Evolutionary conservation across 2,797 vertebrate genomes (phyloP), one percentile per base, ranked within the genome.

Genomic region (Danio aesculapii): DNA sequence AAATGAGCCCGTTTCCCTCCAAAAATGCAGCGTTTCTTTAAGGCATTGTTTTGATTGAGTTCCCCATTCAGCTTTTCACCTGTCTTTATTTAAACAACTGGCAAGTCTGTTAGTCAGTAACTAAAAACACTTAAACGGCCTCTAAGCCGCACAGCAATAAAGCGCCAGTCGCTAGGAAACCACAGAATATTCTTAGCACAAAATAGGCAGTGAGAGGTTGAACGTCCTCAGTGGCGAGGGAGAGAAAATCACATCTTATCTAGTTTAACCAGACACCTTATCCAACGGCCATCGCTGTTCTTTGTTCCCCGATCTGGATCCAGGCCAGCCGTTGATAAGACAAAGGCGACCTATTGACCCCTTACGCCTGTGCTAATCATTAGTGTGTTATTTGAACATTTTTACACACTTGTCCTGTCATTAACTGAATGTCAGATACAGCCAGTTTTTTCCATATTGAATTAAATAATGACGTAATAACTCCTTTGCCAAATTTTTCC

Each of bases 121-220:
- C 67, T 71, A 78, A 77, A 70, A 83, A 73, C 84, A 71, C 68
- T 77, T 55, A 80, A 79, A 77, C 47, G 64, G 57, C 55, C 19
- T 57, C 67, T 44, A 69, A 53, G 49, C 53, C 78, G 39, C 59
- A 52, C 6, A n/a, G 66, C 67, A 73, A 78, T 77, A 84, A 81
- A 62, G 70, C 19, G n/a, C 59, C 49, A 0, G 86, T 88, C 81
- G 82, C 88, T 87, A 88, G 82, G 86, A 86, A 70, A 87, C 87
- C 66, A 78, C 46, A 16, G 63, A 64, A 83, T 81, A 81, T 85
- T 86, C 84, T 83, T 66, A 81, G 83, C 83, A 86, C 75, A 84
- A 81, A 85, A 17, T 78, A 17, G 64, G 53, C 77, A 83, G 61
- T 69, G 59, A 85, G 67, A 67, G 52, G 63, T 77, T 75, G 70